These are phyloP conservation scores for Bubo bubo DNA, from an alignment of 2,113 vertebrate species.

Conservation along the genomic window DNA sequence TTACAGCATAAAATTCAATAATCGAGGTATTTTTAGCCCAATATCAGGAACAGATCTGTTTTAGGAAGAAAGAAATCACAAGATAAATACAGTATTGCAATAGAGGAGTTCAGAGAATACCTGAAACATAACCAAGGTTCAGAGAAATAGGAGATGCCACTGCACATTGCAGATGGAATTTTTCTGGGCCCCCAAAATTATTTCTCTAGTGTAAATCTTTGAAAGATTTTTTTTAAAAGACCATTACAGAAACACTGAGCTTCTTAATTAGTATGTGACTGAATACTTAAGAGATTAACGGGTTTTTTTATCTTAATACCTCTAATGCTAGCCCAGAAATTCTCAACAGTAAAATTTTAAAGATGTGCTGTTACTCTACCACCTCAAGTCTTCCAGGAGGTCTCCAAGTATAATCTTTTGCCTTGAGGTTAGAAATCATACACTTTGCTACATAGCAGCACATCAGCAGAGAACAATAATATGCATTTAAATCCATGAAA, in stretches of 20 bases:
- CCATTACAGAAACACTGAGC: background rate
- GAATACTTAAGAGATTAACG: background rate
- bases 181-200: background rate
- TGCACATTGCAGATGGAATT: background rate
- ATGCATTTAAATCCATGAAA: background rate
- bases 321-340: background rate
- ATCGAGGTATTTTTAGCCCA: background rate
- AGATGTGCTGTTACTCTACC: background rate
- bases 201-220: background rate
- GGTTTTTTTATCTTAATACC: background rate
- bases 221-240: background rate
- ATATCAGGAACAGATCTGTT: background rate
- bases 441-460: background rate
- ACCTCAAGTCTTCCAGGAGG: background rate
- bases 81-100: background rate
- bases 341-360: background rate
- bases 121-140: background rate
- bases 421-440: background rate
- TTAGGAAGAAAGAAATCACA: background rate
- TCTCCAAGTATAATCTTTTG: background rate
- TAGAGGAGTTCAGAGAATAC: background rate
- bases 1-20: background rate
- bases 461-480: background rate
- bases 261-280: background rate
- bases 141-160: background rate